A percentile compares a stretch with the other conserved stretches of the same genome.
These are phyloP conservation scores for Odontamblyopus lacepedii DNA, from an alignment of 2,797 vertebrate species.

Conservation along the genomic window DNA sequence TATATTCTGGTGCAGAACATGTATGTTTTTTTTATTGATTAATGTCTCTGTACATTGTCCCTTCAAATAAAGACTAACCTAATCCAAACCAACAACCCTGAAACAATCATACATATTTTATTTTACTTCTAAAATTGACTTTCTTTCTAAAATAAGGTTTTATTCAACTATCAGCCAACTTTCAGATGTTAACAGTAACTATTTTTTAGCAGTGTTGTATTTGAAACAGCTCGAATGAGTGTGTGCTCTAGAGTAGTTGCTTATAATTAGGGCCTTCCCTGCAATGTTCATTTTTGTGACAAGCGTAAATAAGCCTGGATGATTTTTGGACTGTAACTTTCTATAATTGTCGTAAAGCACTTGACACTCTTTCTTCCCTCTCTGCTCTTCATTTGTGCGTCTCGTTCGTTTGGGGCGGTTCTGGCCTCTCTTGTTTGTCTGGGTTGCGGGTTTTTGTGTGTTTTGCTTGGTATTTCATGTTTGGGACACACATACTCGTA, in stretches of 20 bases:
- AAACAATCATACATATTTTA: too few relatives aligned
- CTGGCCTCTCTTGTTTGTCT: constrained; percentile 31
- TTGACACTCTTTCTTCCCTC: constrained; percentile 58
- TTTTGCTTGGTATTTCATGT: constrained; percentile 47
- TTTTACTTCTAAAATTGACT: too few relatives aligned
- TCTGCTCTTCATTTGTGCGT: constrained; percentile 62
- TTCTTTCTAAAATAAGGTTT: neutral
- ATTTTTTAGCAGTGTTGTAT: neutral
- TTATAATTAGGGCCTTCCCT: neutral
- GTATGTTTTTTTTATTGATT: too few relatives aligned
- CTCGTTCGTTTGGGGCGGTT: constrained; percentile 43
- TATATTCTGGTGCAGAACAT: too few relatives aligned
- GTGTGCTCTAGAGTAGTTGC: neutral
- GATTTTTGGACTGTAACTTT: constrained; percentile 8
- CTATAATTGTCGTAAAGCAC: constrained; percentile 34
- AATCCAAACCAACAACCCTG: too few relatives aligned
- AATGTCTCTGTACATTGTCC: too few relatives aligned
- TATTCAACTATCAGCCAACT: neutral
- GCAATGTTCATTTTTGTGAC: neutral
- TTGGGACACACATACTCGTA: constrained; percentile 47
- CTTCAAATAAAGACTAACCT: too few relatives aligned
- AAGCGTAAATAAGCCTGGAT: constrained; percentile 15
- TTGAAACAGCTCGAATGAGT: neutral
- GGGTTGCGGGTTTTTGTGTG: constrained; percentile 33
- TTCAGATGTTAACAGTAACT: neutral